Percentiles rank a stretch among this genome's conserved stretches.
phyloP scores from a whole-genome alignment of 2,888 invertebrate species.

The Taenaris catops region DNA sequence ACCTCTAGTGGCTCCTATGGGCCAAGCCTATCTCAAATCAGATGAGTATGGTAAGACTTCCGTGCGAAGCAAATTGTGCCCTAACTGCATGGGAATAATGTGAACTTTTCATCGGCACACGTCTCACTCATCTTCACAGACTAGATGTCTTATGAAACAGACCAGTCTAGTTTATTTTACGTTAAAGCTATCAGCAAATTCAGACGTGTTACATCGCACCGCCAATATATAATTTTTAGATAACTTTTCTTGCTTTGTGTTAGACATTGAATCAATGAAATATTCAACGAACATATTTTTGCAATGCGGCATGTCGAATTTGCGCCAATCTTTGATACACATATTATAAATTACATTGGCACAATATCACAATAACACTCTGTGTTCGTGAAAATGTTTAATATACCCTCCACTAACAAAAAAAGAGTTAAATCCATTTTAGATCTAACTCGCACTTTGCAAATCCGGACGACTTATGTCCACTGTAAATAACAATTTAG shows the following conservation, averaged over 20 bases:
- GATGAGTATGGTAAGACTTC: constrained; percentile 89
- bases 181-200: constrained; percentile 19
- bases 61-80: constrained; percentile 43
- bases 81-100: constrained; percentile 65
- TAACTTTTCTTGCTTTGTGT: too few species aligned
- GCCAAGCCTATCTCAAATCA: constrained; percentile 91
- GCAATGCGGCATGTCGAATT: constrained; percentile 2
- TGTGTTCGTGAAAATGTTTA: constrained; percentile 24
- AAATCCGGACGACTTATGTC: not conserved
- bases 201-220: constrained; percentile 1
- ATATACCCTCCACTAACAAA: constrained; percentile 17
- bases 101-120: constrained; percentile 43
- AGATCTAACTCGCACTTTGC: constrained; percentile 25
- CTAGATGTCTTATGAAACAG: constrained; percentile 56
- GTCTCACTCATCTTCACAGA: constrained; percentile 33
- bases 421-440: constrained; percentile 11
- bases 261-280: too few species aligned
- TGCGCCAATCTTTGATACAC: constrained; percentile 16
- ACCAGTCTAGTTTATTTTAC: constrained; percentile 34
- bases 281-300: too few species aligned
- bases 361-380: constrained; percentile 37
- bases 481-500: not conserved
- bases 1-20: constrained; percentile 87
- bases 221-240: not conserved
- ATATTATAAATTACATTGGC: constrained; percentile 31